These are phyloP conservation scores for Buathra laborator DNA, from an alignment of 2,888 invertebrate species.

Conservation along the genomic window DNA sequence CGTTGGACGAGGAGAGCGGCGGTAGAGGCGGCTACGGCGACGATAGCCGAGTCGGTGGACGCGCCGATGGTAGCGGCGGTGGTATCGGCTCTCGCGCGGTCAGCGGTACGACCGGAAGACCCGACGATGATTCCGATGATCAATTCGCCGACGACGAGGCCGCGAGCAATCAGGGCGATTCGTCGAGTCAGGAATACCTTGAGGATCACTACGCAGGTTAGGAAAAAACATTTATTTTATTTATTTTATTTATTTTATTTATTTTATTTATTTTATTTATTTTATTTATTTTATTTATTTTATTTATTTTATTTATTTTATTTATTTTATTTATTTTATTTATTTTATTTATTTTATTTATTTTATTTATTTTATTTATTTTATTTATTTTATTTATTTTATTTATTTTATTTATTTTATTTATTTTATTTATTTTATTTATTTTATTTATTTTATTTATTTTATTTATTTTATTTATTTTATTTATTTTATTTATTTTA, in stretches of 20 bases:
- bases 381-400: slow-evolving; percentile 6
- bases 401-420: background rate
- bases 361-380: slow-evolving; percentile 19
- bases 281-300: background rate
- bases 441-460: slow-evolving; percentile 40
- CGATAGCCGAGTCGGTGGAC: slow-evolving; percentile 53
- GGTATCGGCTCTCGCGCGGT: slow-evolving; percentile 47
- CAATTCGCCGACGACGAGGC: slow-evolving; percentile 88
- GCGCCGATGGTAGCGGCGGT: slow-evolving; percentile 58
- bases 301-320: no score
- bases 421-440: no score
- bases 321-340: background rate
- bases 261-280: slow-evolving; percentile 21
- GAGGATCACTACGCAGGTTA: slow-evolving; percentile 84
- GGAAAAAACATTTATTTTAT: slow-evolving; percentile 52
- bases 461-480: slow-evolving; percentile 1
- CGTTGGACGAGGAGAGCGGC: slow-evolving; percentile 92
- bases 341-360: slow-evolving; percentile 39
- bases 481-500: slow-evolving; percentile 17
- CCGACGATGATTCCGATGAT: slow-evolving; percentile 86
- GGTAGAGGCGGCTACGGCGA: slow-evolving; percentile 74
- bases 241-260: background rate
- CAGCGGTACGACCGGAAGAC: slow-evolving; percentile 39
- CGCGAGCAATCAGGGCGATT: slow-evolving; percentile 86
- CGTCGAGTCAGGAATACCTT: slow-evolving; percentile 87